Base-by-base conservation (phyloP, 2,113 vertebrate genomes). In the Nothobranchius furzeri region DNA sequence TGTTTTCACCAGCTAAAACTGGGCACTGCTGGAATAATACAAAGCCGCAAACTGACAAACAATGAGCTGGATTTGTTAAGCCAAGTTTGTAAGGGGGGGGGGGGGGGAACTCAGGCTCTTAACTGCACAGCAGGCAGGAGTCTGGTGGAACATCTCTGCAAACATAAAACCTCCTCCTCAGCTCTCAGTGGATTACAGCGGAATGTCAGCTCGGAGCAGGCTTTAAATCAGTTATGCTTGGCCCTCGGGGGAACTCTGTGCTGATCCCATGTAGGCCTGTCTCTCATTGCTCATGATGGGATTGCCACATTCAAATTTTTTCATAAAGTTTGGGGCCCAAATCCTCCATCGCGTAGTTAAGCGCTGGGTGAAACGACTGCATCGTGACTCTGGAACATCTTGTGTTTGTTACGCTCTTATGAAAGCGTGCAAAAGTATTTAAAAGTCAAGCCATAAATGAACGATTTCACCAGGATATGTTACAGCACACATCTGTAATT, bases 211-310 rank as follows among this genome's bases (percentile, higher is more conserved):
- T 69, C 78, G 20, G 83, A 89, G 73, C 86, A 89, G 89, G 81
- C 88, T 82, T 86, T 89, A 91, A 92, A 90, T 91, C 92, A 90
- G 88, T 91, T 91, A 89, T 88, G 85, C 84, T 80, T 61, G 70
- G 76, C 83, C 87, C 88, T 84, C 84, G 3, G 85, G 90, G 88
- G 88, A 86, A 81, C 85, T 82, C 73, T 76, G 76, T 60, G 85
- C 87, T 87, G 87, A 90, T 83, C 84, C 84, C 80, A 85, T 81
- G 83, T 85, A 86, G 85, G 83, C 82, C 88, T 86, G 86, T 82
- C 85, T 87, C 83, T 86, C 88, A 82, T 86, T 90, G 85, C 89
- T 85, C 87, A 81, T 84, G 83, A 86, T 88, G 76, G 79, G 81
- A 83, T 88, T 88, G 84, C 86, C 84, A 90, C 85, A 87, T 87